phyloP scores from a whole-genome alignment of 1,140 invertebrate species.

The Sminthurides bifidus region DNA sequence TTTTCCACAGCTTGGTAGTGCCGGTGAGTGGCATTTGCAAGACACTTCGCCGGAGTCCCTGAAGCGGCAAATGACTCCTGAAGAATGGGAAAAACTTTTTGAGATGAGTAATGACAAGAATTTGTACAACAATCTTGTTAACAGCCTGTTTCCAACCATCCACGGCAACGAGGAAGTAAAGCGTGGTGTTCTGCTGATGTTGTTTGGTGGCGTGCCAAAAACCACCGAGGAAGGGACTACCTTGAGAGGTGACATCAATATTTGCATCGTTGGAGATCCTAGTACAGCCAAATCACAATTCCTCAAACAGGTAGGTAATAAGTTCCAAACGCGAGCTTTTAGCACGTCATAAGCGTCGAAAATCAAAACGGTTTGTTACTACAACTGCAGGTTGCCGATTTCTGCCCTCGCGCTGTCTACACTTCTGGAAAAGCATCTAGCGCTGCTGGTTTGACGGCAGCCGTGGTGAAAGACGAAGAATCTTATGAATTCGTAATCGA shows the following conservation, averaged over 20 bases:
- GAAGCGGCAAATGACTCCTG: constrained; percentile 85
- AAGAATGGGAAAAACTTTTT: constrained; percentile 92
- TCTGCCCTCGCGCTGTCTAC: constrained; percentile 90
- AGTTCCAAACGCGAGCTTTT: background rate
- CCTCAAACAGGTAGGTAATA: constrained; percentile 60
- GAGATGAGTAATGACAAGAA: constrained; percentile 92
- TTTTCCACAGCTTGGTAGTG: constrained; percentile 46
- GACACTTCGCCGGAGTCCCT: constrained; percentile 81
- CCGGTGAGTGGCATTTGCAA: constrained; percentile 55
- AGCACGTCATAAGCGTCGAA: background rate
- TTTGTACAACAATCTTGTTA: constrained; percentile 82
- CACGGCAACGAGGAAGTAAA: constrained; percentile 98
- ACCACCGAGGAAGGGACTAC: constrained; percentile 73
- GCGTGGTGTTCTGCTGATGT: constrained; percentile 83
- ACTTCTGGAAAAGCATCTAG: constrained; percentile 97
- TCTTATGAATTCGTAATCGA: constrained; percentile 98
- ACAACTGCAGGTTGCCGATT: constrained; percentile 64
- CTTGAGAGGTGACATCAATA: constrained; percentile 92
- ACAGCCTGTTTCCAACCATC: constrained; percentile 90
- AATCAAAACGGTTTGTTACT: constrained; percentile 6
- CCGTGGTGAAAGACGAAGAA: constrained; percentile 94
- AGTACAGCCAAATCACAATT: constrained; percentile 98
- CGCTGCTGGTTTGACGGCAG: constrained; percentile 95
- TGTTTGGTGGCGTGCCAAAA: constrained; percentile 96
- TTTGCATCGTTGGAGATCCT: constrained; percentile 97